These are phyloP conservation scores for Hirtodrosophila alboralis DNA, from an alignment of 2,888 invertebrate genomes.

Conservation along the genomic window DNA sequence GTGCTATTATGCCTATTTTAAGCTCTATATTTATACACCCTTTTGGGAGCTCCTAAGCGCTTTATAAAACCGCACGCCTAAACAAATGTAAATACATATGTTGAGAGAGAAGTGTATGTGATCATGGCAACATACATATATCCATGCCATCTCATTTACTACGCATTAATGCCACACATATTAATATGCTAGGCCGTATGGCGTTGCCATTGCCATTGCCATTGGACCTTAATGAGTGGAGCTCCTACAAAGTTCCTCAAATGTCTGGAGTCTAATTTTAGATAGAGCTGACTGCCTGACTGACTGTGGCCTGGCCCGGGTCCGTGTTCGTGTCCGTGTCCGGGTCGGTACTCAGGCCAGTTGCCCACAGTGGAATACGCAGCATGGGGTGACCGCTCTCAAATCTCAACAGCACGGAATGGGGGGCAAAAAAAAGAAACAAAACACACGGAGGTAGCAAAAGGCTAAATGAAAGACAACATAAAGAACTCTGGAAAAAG, in stretches of 20 bases:
- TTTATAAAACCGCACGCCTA: constrained; percentile 27
- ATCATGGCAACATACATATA: constrained; percentile 14
- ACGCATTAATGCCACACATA: constrained; percentile 65
- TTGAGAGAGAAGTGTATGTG: constrained; percentile 6
- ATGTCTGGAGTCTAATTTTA: constrained; percentile 76
- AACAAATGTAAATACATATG: constrained; percentile 4
- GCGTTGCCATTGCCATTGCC: constrained; percentile 45
- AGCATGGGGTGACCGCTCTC: constrained; percentile 73
- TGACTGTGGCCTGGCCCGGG: constrained; percentile 15
- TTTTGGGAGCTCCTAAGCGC: constrained; percentile 21
- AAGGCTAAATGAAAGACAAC: constrained; percentile 46
- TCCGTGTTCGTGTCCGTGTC: constrained; percentile 9
- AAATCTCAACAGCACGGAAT: constrained; percentile 50
- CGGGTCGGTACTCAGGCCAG: constrained; percentile 42
- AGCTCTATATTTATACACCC: constrained; percentile 35
- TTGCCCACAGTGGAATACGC: constrained; percentile 41
- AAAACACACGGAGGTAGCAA: constrained; percentile 16
- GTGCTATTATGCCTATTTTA: constrained; percentile 44
- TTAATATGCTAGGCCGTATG: constrained; percentile 70
- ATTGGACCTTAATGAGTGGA: constrained; percentile 59
- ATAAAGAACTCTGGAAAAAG: constrained; percentile 31
- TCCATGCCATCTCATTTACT: constrained; percentile 55
- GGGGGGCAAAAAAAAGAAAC: constrained; percentile 15
- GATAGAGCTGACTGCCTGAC: constrained; percentile 37
- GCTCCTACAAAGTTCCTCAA: constrained; percentile 42